Base-by-base conservation (phyloP, 2,888 invertebrate genomes). In the Coenonympha glycerion region DNA sequence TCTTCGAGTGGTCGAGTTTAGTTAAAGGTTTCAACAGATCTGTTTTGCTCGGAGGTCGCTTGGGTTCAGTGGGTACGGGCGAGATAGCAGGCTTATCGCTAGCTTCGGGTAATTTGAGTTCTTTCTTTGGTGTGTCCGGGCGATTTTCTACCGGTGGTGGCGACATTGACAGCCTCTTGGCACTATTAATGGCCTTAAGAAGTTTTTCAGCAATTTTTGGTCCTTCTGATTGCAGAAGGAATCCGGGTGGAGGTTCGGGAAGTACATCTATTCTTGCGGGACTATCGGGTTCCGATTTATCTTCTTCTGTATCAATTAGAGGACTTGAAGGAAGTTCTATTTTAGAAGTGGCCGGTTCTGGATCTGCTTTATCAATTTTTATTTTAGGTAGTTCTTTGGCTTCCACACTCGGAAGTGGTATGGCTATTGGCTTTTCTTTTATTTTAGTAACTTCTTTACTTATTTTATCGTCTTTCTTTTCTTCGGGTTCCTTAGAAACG, bases 151-250 rank as follows among this genome's bases (percentile, higher is more conserved):
- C 59, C 1, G 77, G 82, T 6, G 76, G 87, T 40, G 79, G 87
- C 21, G 79, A 89, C 87, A 75, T 87, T 46, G 77, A 89, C 54
- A 80, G 75, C 61, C 76, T 82, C 70, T 82, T 90, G 59, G 83
- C 90, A 71, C 81, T 90, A 73, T 80, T 90, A 72, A 79, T 88
- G 4, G 90, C 90, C 66, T 90, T 89, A 0, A 91, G 76, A 3
- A 91, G 84, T 64, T 90, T 90, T 59, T 91, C 91, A 0, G 90
- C 90, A 60, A 91, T 91, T 55, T 91, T 90, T 0, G 89, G 88
- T 1, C 87, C 87, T 59, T 87, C 87, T 3, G 87, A 81, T 56
- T 87, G 87, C 8, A 87, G 62, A 1, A 85, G 68, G 66, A 87
- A 87, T 0, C 71, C 84, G 1, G 85, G 82, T 0, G 87, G 87